Evolutionary conservation across 37 sponge, comb jelly and placozoan genomes (phyloP), one percentile per base, ranked within the genome.

Genomic region (Hormiphora californensis): DNA sequence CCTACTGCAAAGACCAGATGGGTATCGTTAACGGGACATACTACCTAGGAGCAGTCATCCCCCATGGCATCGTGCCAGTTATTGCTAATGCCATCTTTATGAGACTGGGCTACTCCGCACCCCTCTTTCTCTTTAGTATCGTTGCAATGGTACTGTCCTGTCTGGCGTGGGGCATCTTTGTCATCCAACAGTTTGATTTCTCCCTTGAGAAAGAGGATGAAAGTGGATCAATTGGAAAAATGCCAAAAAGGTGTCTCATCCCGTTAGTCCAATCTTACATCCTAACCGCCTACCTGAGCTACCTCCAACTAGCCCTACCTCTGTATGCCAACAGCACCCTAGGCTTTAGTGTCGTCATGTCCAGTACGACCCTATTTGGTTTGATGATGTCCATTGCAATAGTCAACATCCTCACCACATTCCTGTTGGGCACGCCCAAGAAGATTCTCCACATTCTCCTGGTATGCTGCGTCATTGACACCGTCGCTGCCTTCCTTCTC

Each of bases 351-450:
- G 81, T 73, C 5, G 35, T 73, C 17, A 46, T 19, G 25, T 43
- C 81, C 40, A 73, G 81, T 73, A 32, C 35, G 9, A 43, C 81
- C n/a, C 81, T 73, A 22, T 73, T 73, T 21, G 35, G 40, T n/a
- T 19, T 73, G 81, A 73, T 73, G 81, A 73, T 73, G 17, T 73
- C 81, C 31, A 73, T 73, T 12, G 81, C 81, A 33, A 73, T 73
- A 21, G 44, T 73, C 81, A 73, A 73, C 46, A 73, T 73, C 31
- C 40, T 73, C 31, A 73, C 81, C 19, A 44, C 43, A 44, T 40
- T 73, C 49, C n/a, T 25, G 21, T 23, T 25, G 17, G 36, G 25
- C 2, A 73, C 12, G 28, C 17, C 27, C 46, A 73, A 73, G 30
- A 73, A 41, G 25, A 73, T 73, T 15, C 46, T 73, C 25, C 27